These are phyloP conservation scores for Hippopotamyrus pictus DNA, from an alignment of 2,797 vertebrate genomes.

Conservation along the genomic window DNA sequence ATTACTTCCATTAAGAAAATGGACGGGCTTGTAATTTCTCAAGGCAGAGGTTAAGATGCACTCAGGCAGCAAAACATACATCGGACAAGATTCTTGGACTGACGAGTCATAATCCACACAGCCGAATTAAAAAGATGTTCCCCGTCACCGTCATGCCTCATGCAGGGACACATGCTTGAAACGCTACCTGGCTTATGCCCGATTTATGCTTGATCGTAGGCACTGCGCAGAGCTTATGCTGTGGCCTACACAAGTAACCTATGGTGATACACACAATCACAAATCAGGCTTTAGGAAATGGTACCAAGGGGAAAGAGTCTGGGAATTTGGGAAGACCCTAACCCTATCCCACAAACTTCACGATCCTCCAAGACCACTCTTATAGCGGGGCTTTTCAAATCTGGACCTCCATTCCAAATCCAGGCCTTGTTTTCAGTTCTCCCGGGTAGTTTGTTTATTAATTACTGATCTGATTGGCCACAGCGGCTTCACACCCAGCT, in stretches of 20 bases:
- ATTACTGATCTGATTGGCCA: neutral
- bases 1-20: conserved; percentile 12
- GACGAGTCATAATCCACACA: neutral
- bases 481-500: neutral
- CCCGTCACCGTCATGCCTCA: neutral
- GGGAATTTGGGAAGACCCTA: neutral
- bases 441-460: neutral
- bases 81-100: neutral
- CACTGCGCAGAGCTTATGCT: neutral
- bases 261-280: neutral
- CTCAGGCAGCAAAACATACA: neutral
- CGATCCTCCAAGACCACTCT: neutral
- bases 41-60: neutral
- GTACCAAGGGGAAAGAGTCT: neutral
- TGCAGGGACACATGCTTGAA: neutral
- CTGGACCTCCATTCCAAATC: neutral
- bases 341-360: neutral
- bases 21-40: neutral
- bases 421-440: neutral
- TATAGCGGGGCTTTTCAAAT: neutral
- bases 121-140: neutral
- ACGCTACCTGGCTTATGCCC: neutral
- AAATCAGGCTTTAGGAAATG: neutral
- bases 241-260: neutral
- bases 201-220: neutral